These are phyloP conservation scores for Cataglyphis rosenhaueri DNA, from an alignment of 2,888 invertebrate species.

Conservation along the genomic window DNA sequence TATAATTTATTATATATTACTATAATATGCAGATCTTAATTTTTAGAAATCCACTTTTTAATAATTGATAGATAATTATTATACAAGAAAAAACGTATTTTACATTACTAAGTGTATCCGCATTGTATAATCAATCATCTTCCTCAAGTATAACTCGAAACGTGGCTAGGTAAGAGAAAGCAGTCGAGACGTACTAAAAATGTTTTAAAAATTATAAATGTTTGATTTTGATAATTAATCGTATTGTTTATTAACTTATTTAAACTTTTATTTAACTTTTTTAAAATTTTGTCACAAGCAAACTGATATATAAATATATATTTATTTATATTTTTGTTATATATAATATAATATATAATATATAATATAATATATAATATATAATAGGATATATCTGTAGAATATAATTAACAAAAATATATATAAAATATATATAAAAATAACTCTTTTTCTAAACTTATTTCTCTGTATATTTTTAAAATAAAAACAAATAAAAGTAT, in stretches of 20 bases:
- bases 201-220: background rate
- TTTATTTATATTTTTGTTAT: background rate
- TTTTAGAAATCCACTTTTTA: background rate
- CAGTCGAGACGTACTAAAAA: constrained; percentile 41
- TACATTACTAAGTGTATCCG: background rate
- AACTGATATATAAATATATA: background rate
- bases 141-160: constrained; percentile 30
- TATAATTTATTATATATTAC: background rate
- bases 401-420: background rate
- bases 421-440: too few relatives aligned
- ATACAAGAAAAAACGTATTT: background rate
- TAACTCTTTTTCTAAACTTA: background rate
- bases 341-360: background rate
- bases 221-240: background rate
- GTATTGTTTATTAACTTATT: background rate
- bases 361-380: too few relatives aligned
- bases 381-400: background rate
- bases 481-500: background rate
- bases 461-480: background rate
- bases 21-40: background rate
- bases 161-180: constrained; percentile 20
- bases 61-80: background rate
- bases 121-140: background rate
- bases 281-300: too few relatives aligned
- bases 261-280: too few relatives aligned